A percentile compares a stretch with the other conserved stretches of the same genome.
Conservation (phyloP, 1,140 invertebrate genomes). For the Caenorhabditis remanei region DNA sequence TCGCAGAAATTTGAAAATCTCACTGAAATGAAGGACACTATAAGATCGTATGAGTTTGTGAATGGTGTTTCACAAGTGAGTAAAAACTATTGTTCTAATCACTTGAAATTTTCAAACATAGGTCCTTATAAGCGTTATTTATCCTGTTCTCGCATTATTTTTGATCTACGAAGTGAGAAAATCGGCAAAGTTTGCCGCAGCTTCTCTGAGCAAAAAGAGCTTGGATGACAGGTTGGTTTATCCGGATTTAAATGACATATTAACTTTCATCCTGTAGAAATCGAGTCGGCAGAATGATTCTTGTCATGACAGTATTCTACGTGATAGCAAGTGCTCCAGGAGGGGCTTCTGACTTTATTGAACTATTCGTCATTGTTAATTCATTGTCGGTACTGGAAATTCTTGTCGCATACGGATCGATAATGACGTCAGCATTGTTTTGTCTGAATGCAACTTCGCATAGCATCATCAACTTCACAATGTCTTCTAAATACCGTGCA, state of each 20-base stretch:
- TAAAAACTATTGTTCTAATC: no score
- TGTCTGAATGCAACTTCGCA: background rate
- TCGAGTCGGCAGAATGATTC: background rate
- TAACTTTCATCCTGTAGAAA: background rate
- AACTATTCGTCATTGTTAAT: background rate
- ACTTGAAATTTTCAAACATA: background rate
- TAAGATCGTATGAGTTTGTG: no score
- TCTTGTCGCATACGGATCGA: background rate
- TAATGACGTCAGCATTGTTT: background rate
- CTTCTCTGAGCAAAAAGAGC: background rate
- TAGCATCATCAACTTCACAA: background rate
- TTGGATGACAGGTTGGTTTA: background rate
- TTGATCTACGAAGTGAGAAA: background rate
- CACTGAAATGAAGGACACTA: background rate
- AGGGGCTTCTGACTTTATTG: background rate
- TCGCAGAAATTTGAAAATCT: background rate
- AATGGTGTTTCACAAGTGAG: no score
- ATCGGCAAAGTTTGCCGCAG: background rate
- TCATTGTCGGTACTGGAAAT: background rate
- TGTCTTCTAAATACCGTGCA: background rate
- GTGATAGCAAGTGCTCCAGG: background rate
- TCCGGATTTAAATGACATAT: no score
- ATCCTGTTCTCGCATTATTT: background rate
- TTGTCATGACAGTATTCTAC: background rate
- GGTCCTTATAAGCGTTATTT: background rate